Conservation (phyloP, 2,888 invertebrate species). For the Toxonevra muliebris region DNA sequence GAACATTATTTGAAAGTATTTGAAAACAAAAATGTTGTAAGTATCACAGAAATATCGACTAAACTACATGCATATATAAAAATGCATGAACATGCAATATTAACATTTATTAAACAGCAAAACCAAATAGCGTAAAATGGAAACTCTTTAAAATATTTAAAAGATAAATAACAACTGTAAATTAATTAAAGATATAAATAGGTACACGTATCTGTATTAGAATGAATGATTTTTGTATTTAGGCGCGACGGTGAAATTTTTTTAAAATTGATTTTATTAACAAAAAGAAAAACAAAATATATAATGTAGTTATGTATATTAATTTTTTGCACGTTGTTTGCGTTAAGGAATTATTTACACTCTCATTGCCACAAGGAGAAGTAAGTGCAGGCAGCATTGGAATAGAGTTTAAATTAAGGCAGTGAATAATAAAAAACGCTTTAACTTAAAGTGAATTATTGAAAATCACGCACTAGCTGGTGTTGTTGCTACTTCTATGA, state of each 20-base stretch:
- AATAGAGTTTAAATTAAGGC: not conserved
- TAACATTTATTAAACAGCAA: not conserved
- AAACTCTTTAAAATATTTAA: slow-evolving; percentile 34
- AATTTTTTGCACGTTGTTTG: not conserved
- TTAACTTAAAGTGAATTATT: not conserved
- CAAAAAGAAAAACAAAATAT: not conserved
- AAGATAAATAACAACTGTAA: slow-evolving; percentile 49
- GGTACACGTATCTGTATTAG: slow-evolving; percentile 13
- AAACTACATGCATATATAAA: no score
- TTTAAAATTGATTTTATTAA: not conserved
- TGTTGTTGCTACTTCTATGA: no score
- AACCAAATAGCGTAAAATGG: slow-evolving; percentile 24
- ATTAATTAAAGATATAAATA: slow-evolving; percentile 35
- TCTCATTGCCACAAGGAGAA: slow-evolving; percentile 37
- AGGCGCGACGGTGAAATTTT: slow-evolving; percentile 44
- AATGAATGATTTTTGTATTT: not conserved
- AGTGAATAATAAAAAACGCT: no score
- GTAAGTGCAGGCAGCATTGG: not conserved
- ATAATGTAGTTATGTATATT: not conserved
- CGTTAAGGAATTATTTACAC: slow-evolving; percentile 37
- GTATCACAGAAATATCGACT: no score
- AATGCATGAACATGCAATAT: no score
- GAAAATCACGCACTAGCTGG: not conserved
- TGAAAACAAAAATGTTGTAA: no score
- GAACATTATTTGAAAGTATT: no score